Evolutionary conservation across 2,797 vertebrate genomes (phyloP), one percentile per base, ranked within the genome.

Genomic region (Lepus oiostolus): DNA sequence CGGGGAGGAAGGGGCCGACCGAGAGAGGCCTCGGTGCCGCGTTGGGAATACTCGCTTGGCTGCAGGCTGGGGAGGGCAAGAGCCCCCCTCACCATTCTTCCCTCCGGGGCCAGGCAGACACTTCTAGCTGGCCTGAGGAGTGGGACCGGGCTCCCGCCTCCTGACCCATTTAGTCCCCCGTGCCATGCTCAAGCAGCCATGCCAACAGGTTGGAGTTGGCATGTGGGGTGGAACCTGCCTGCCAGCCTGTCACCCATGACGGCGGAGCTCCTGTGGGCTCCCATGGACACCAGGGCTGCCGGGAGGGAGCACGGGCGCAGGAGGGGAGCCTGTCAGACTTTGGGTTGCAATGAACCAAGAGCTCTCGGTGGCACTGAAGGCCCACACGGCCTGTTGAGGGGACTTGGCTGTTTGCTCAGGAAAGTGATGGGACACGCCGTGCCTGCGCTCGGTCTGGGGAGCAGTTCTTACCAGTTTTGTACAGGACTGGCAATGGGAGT

Each of bases 371-470:
- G 42, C 42, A 47, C 42, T 5, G 7, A 47, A 47, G n/a, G 13
- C 35, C 22, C 0, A 8, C 50, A n/a, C 12, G 3, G 3, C 58
- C 89, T 19, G 60, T 1, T 1, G 6, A 4, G 4, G 9, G 4
- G 3, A 1, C 22, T 4, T 1, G 1, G 5, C 50, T 1, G 0
- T 11, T 58, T 38, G 90, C n/a, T 28, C 2, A 62, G 42, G 50
- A 35, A 13, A 54, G 7, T 0, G 13, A 35, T 0, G 0, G 8
- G 2, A 4, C 50, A 2, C 1, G 2, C 32, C 60, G 9, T 1
- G 0, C 0, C 4, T 7, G n/a, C 50, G 12, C 8, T 19, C 9
- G 0, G 22, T 24, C 1, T n/a, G 5, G 24, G 32, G 38, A 21
- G 38, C 17, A 1, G 26, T 4, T 42, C 32, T 22, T 13, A 6